Percentiles rank a stretch among this genome's conserved stretches.
phyloP scores from a whole-genome alignment of 2,797 vertebrate species.

The Hybognathus amarus region DNA sequence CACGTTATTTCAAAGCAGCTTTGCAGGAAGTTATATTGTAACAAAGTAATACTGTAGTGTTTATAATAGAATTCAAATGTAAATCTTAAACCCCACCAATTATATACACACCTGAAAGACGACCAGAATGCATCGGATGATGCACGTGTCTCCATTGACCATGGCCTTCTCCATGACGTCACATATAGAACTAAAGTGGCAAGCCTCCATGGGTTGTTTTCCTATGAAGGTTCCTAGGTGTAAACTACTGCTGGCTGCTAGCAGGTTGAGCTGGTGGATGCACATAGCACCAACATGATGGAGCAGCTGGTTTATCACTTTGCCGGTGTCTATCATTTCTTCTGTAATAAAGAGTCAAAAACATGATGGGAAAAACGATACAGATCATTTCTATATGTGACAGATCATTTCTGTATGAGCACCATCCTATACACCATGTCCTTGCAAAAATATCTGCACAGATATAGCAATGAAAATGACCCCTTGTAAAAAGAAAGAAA shows the following conservation, averaged over 20 bases:
- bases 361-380: background rate
- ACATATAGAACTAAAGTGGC: constrained; percentile 96
- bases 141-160: constrained; percentile 95
- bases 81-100: constrained; percentile 58
- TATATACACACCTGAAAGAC: constrained; percentile 87
- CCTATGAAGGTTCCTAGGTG: constrained; percentile 89
- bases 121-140: constrained; percentile 95
- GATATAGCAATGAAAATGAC: background rate
- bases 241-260: constrained; percentile 87
- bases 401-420: background rate
- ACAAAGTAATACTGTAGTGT: background rate
- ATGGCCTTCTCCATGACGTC: constrained; percentile 99
- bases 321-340: constrained; percentile 88
- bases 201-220: constrained; percentile 95
- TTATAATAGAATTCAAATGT: background rate
- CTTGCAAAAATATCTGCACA: background rate
- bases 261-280: constrained; percentile 96
- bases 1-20: background rate
- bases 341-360: constrained; percentile 72
- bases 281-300: constrained; percentile 99
- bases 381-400: background rate
- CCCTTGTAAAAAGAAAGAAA: background rate
- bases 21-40: background rate
- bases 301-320: constrained; percentile 96
- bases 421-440: background rate